These are phyloP conservation scores for Tetranychus cinnabarinus DNA, from an alignment of 1,140 invertebrate species.

Conservation along the genomic window DNA sequence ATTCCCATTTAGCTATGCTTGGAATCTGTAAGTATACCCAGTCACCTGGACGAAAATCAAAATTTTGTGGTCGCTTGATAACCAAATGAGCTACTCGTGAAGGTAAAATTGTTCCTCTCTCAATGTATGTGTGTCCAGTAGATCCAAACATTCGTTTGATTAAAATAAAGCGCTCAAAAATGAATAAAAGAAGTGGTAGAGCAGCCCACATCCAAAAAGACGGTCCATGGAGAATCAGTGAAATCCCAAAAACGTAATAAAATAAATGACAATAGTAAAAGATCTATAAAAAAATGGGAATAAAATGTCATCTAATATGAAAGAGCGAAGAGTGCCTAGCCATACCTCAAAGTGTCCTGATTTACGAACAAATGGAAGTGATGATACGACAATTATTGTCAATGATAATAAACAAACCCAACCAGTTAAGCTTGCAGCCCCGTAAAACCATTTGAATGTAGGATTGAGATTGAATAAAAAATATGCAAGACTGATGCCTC, in stretches of 20 bases:
- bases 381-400: conserved; percentile 53
- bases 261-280: conserved; percentile 87
- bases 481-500: conserved; percentile 30
- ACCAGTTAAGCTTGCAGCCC: conserved; percentile 60
- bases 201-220: conserved; percentile 93
- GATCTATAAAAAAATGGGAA: conserved; percentile 30
- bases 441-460: conserved; percentile 32
- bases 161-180: conserved; percentile 15
- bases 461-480: conserved; percentile 45
- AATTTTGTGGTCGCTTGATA: conserved; percentile 57
- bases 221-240: conserved; percentile 61
- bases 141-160: too few species aligned
- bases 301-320: not conserved
- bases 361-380: conserved; percentile 57
- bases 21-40: conserved; percentile 86
- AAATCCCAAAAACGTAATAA: conserved; percentile 66
- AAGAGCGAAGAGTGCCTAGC: not conserved
- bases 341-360: conserved; percentile 73
- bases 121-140: conserved; percentile 32
- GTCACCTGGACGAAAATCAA: conserved; percentile 74
- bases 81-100: conserved; percentile 31
- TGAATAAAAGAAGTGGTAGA: conserved; percentile 27
- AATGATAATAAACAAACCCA: conserved; percentile 45
- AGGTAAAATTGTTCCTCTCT: conserved; percentile 55
- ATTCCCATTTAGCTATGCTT: conserved; percentile 70